These are phyloP conservation scores for Phycodurus eques DNA, from an alignment of 2,113 vertebrate genomes.

Conservation along the genomic window DNA sequence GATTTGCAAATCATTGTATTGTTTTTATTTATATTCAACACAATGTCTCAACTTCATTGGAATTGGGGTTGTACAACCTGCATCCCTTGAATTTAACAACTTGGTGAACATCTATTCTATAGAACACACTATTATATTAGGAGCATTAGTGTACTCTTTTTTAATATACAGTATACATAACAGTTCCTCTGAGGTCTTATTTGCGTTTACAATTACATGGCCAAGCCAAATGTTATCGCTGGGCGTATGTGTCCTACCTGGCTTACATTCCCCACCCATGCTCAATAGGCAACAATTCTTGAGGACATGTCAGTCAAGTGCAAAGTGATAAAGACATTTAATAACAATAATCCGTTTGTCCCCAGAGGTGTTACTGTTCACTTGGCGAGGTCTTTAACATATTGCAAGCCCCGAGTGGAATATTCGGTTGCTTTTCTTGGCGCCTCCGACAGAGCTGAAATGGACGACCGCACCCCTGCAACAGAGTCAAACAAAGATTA, in stretches of 20 bases:
- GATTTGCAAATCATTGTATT: no score
- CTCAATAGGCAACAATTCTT: conserved; percentile 11
- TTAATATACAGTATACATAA: background rate
- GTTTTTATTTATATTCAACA: no score
- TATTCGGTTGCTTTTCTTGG: conserved; percentile 80
- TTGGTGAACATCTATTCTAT: conserved; percentile 20
- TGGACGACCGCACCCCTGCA: conserved; percentile 81
- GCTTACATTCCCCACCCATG: background rate
- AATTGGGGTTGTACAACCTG: background rate
- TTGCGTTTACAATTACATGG: background rate
- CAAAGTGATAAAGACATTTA: conserved; percentile 47
- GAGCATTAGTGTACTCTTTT: background rate
- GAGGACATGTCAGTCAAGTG: conserved; percentile 41
- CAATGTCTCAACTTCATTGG: no score
- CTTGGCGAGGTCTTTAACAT: conserved; percentile 80
- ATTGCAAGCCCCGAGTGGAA: conserved; percentile 78
- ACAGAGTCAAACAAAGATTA: conserved; percentile 4
- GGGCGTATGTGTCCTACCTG: background rate
- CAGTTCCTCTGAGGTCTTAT: background rate
- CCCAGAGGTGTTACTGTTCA: conserved; percentile 51
- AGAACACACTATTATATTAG: background rate
- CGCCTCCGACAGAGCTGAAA: conserved; percentile 81
- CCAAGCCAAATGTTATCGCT: background rate
- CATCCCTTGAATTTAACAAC: background rate
- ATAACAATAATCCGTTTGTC: conserved; percentile 18